Base-by-base conservation (phyloP, 2,113 vertebrate genomes). In the Hyperoodon ampullatus region DNA sequence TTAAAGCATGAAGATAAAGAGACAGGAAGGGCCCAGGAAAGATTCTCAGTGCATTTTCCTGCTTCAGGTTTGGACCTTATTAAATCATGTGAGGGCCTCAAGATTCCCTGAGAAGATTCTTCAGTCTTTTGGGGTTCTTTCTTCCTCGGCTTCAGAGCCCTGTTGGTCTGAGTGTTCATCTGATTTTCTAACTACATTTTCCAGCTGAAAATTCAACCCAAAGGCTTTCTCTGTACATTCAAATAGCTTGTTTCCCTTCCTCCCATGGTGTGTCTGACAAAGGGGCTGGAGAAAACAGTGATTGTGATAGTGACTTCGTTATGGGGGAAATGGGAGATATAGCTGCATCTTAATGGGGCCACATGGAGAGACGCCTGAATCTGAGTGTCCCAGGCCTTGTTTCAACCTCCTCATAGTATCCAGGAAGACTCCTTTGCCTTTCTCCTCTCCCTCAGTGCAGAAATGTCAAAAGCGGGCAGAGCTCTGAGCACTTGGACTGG, bases 111-210 rank as follows among this genome's bases (percentile, higher is more conserved):
- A 50, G 87, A 91, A 88, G 72, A 81, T 84, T 65, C 42, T n/a
- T 9, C n/a, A 58, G 58, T 87, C 15, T 87, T 75, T 50, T 6
- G 28, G 33, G 19, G 63, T 66, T 42, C 58, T 93, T 30, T 28
- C 16, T 92, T 63, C 26, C 24, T 26, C 63, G 42, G 42, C 6
- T 33, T 80, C n/a, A 70, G 42, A 68, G 7, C 13, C 7, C 13
- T 80, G 16, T 70, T 74, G 39, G 16, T 71, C 39, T 63, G 66
- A 44, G 44, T 30, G 2, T 65, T 61, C 8, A 47, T 84, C 8
- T 80, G n/a, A 75, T 77, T 97, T 82, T 71, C 5, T 77, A 35
- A 33, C 19, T 70, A 61, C 47, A 90, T 71, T 94, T 93, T 95
- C 39, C 13, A 86, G 65, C n/a, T 86, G 28, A 77, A 70, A 92